A percentile compares a stretch with the other conserved stretches of the same genome.
Conservation (phyloP, 2,797 vertebrate species). For the Picus viridis region DNA sequence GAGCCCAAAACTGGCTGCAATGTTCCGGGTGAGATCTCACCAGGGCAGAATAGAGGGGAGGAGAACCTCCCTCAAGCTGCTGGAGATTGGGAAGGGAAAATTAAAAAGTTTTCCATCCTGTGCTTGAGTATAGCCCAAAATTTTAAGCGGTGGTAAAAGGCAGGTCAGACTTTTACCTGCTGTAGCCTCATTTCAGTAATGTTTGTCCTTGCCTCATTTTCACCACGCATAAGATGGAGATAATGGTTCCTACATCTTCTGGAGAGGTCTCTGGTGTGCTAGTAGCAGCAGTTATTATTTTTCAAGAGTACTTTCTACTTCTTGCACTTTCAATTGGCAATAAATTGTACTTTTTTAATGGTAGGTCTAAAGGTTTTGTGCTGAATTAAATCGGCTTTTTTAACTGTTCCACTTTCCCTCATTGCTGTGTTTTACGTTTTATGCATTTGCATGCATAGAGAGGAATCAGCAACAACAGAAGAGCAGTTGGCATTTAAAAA, state of each 20-base stretch:
- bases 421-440: neutral
- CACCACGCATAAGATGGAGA: conserved; percentile 6
- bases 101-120: neutral
- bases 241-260: conserved; percentile 55
- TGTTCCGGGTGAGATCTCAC: too few species aligned
- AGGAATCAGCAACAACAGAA: conserved; percentile 1
- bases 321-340: conserved; percentile 12
- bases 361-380: conserved; percentile 29
- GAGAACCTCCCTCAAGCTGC: too few species aligned
- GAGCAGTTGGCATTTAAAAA: neutral
- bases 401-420: neutral
- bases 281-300: conserved; percentile 48
- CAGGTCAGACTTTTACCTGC: neutral
- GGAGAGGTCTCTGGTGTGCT: conserved; percentile 58
- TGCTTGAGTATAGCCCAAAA: neutral
- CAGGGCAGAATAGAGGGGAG: too few species aligned
- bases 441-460: neutral
- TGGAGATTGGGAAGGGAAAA: neutral
- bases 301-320: conserved; percentile 52
- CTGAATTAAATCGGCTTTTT: conserved; percentile 47
- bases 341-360: conserved; percentile 60
- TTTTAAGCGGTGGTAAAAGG: neutral
- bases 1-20: too few species aligned
- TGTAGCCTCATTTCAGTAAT: neutral
- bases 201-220: conserved; percentile 43